Evolutionary conservation across 2,888 invertebrate species (phyloP).

Genomic region (Muscina levida): DNA sequence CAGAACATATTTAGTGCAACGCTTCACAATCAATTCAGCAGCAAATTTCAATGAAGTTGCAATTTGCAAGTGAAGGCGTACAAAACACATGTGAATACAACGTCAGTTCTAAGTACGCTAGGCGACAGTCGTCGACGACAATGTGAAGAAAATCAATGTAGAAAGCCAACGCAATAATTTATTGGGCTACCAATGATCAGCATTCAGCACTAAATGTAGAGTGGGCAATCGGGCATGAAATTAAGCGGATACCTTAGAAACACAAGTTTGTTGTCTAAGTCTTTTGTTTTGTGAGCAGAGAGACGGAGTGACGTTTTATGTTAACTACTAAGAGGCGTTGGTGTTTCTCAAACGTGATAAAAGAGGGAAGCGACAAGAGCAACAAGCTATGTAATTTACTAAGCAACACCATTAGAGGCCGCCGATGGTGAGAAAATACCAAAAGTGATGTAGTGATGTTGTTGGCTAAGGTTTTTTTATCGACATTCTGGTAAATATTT

Average conservation of each 20-base stretch:
- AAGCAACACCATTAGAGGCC: no score
- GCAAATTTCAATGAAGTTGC: background rate
- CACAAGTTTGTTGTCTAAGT: conserved; percentile 54
- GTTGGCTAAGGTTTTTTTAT: no score
- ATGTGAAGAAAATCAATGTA: conserved; percentile 1
- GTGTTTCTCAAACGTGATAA: no score
- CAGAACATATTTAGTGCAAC: conserved; percentile 60
- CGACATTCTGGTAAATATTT: no score
- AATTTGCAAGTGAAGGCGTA: conserved; percentile 24
- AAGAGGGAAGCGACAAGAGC: no score
- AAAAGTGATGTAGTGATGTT: no score
- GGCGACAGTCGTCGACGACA: background rate
- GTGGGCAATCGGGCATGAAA: background rate
- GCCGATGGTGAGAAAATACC: no score
- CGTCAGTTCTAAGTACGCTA: background rate
- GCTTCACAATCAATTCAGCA: conserved; percentile 27
- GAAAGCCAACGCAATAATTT: conserved; percentile 25
- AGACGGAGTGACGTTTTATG: background rate
- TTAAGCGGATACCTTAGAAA: background rate
- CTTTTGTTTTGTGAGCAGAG: conserved; percentile 50
- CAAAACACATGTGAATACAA: conserved; percentile 6
- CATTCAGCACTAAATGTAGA: background rate
- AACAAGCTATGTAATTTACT: no score
- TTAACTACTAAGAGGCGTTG: no score
- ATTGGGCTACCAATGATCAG: background rate